Evolutionary conservation across 2,888 invertebrate species (phyloP).

Genomic region (Bembecia ichneumoniformis): DNA sequence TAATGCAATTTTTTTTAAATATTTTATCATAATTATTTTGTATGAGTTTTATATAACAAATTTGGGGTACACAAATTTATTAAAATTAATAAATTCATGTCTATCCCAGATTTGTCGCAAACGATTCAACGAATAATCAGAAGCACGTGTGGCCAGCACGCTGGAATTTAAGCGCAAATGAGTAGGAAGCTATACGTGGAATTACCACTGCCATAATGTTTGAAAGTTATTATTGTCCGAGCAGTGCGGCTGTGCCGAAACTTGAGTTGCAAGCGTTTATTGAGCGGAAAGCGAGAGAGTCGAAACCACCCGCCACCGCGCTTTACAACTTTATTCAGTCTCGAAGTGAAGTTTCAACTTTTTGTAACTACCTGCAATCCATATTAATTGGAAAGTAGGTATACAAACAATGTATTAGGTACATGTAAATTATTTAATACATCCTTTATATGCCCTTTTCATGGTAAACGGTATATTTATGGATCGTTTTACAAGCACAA

Average conservation of each 20-base stretch:
- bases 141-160: neutral
- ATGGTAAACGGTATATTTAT: conserved; percentile 9
- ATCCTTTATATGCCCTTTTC: neutral
- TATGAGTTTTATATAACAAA: too few species aligned
- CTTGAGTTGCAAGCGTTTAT: conserved; percentile 33
- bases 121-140: neutral
- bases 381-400: too few species aligned
- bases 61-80: too few species aligned
- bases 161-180: neutral
- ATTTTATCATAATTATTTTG: too few species aligned
- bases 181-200: neutral
- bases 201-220: conserved; percentile 31
- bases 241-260: conserved; percentile 20
- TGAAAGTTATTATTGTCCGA: conserved; percentile 31
- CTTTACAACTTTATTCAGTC: conserved; percentile 32
- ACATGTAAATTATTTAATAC: too few species aligned
- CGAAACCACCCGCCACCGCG: conserved; percentile 9
- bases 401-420: too few species aligned
- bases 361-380: conserved; percentile 15
- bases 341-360: conserved; percentile 18
- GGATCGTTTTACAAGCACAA: conserved; percentile 25
- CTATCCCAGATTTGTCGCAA: neutral
- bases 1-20: too few species aligned
- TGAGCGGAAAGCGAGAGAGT: conserved; percentile 34
- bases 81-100: neutral